Evolutionary conservation across 2,797 vertebrate species (phyloP).

Genomic region (Staurois parvus): DNA sequence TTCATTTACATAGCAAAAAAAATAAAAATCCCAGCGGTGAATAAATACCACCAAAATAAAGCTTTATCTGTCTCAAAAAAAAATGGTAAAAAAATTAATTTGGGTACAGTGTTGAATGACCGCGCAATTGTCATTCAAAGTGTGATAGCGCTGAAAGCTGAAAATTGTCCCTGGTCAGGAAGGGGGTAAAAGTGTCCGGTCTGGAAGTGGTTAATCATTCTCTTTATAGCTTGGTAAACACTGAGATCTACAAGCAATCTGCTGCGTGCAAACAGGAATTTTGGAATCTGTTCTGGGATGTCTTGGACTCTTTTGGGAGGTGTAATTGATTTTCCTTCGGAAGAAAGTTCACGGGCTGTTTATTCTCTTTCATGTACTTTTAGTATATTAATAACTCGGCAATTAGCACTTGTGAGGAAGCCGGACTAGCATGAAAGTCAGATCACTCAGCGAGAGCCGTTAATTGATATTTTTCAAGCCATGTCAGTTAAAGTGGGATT

Average conservation of each 20-base stretch:
- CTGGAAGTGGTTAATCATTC: too few relatives aligned
- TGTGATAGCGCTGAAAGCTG: too few relatives aligned
- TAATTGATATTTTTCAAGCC: slow-evolving; percentile 46
- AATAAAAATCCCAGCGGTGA: too few relatives aligned
- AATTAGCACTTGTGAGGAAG: slow-evolving; percentile 52
- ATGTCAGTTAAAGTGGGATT: slow-evolving; percentile 28
- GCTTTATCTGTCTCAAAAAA: too few relatives aligned
- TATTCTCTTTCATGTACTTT: slow-evolving; percentile 59
- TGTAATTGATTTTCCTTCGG: slow-evolving; percentile 46
- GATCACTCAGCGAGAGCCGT: slow-evolving; percentile 30
- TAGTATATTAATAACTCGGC: slow-evolving; percentile 55
- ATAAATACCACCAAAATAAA: too few relatives aligned
- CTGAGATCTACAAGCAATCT: not conserved
- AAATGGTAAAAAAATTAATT: too few relatives aligned
- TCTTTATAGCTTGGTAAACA: too few relatives aligned
- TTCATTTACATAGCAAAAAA: too few relatives aligned
- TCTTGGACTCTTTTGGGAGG: slow-evolving; percentile 23
- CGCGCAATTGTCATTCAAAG: too few relatives aligned
- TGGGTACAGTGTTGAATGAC: too few relatives aligned
- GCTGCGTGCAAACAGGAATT: slow-evolving; percentile 28
- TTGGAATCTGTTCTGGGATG: slow-evolving; percentile 3
- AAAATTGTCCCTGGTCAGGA: too few relatives aligned
- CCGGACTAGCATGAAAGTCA: slow-evolving; percentile 1
- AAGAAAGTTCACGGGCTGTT: slow-evolving; percentile 43
- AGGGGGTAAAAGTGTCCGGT: too few relatives aligned